phyloP scores from a whole-genome alignment of 2,888 invertebrate genomes.

The Coremacera marginata region DNA sequence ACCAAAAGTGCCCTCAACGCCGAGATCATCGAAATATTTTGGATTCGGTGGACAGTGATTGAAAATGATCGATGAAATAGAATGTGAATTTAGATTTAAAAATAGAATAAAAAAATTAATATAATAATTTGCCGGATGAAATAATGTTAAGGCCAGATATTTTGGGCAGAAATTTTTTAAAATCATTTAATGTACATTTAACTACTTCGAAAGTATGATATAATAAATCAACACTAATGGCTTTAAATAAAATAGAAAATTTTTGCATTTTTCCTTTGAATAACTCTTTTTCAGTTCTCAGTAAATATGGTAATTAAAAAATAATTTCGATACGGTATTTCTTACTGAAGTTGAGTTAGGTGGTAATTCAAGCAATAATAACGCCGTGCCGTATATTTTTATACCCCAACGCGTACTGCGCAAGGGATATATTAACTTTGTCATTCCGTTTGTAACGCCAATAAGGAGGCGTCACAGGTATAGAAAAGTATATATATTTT shows the following conservation, averaged over 20 bases:
- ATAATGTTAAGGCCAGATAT: conserved; percentile 34
- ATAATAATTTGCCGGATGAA: conserved; percentile 36
- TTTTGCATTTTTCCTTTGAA: neutral
- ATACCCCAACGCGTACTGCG: no score
- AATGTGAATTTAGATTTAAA: conserved; percentile 30
- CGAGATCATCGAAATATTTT: conserved; percentile 8
- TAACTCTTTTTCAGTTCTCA: neutral
- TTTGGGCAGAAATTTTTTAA: conserved; percentile 35
- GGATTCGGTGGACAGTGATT: neutral
- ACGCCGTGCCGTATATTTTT: no score
- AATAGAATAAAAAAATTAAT: conserved; percentile 8
- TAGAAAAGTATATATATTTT: no score
- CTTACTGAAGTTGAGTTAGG: no score
- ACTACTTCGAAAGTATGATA: neutral
- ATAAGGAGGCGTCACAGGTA: no score
- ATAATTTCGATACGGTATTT: no score
- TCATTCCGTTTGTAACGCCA: no score
- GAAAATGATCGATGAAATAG: no score
- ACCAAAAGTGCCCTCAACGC: conserved; percentile 15
- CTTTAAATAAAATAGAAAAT: neutral
- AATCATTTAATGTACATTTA: conserved; percentile 29
- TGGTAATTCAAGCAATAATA: no score
- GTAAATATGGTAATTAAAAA: no score
- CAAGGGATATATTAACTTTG: no score
- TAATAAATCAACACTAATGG: neutral